Evolutionary conservation across 2,888 invertebrate species (phyloP), one percentile per base, ranked within the genome.

Genomic region (Hydrotaea cyrtoneurina): DNA sequence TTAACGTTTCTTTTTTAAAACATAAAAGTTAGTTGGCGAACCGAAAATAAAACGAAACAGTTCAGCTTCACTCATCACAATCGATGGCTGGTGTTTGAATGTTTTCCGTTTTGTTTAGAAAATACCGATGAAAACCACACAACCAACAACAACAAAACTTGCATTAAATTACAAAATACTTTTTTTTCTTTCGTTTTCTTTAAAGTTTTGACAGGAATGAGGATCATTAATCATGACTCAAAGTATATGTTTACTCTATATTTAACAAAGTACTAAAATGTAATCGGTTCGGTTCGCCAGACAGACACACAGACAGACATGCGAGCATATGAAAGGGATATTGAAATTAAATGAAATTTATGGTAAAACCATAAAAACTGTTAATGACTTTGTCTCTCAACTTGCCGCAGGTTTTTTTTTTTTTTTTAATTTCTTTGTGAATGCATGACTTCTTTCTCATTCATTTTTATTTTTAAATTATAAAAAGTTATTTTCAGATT

Each of bases 181-280:
- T 77, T 66, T 59, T n/a, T n/a, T n/a, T n/a, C n/a, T n/a, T n/a
- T n/a, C n/a, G n/a, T n/a, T n/a, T 13, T 5, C 15, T 0, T 23
- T 69, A 8, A 4, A 13, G 0, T 69, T 69, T 74, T 73, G 74
- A 80, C 77, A 69, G 43, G 74, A 78, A 50, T n/a, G 50, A n/a
- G 1, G 80, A 74, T 80, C 83, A 80, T 83, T 80, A 83, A 83
- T 83, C 83, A 77, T 69, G 23, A 10, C 7, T 1, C 11, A 39
- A 39, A 8, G 39, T 39, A 21, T 71, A 26, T 57, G 55, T 55
- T 77, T 73, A 83, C 59, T 80, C 73, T 43, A 73, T 21, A 55
- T 50, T 50, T 55, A 55, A 55, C 55, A 50, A n/a, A 50, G 50
- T 50, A 50, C 50, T 50, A n/a, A 50, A 50, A 50, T 15, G 50